phyloP scores from a whole-genome alignment of 2,888 invertebrate species.

The Phytoseiulus persimilis region DNA sequence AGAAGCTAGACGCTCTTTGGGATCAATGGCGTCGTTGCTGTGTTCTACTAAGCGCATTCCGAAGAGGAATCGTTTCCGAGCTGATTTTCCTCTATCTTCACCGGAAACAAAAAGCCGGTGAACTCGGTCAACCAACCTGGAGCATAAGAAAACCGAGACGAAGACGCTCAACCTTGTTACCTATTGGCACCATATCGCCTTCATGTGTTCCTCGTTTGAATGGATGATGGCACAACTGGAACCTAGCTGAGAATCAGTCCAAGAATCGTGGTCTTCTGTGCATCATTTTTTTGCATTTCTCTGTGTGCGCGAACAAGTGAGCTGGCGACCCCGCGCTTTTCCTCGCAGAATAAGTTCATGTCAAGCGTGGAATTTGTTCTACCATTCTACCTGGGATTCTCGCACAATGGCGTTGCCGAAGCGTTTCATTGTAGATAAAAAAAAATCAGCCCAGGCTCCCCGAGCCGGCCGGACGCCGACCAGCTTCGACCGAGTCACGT shows the following conservation, averaged over 20 bases:
- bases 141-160: too few relatives aligned
- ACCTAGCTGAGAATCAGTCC: neutral
- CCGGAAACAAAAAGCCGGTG: too few relatives aligned
- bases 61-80: too few relatives aligned
- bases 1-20: too few relatives aligned
- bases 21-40: too few relatives aligned
- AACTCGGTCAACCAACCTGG: too few relatives aligned
- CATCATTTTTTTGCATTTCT: neutral
- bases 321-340: neutral
- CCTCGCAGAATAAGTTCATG: neutral
- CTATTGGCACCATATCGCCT: too few relatives aligned
- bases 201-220: neutral
- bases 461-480: neutral
- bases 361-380: neutral
- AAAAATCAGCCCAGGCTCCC: neutral
- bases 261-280: neutral
- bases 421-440: slow-evolving; percentile 5
- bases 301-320: neutral
- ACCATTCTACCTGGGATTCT: neutral
- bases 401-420: neutral
- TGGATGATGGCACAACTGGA: neutral
- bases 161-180: too few relatives aligned
- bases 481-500: neutral
- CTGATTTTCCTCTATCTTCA: too few relatives aligned
- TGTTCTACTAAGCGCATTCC: too few relatives aligned